These are phyloP conservation scores for Trisateles emortualis DNA, from an alignment of 2,888 invertebrate genomes.

Conservation along the genomic window DNA sequence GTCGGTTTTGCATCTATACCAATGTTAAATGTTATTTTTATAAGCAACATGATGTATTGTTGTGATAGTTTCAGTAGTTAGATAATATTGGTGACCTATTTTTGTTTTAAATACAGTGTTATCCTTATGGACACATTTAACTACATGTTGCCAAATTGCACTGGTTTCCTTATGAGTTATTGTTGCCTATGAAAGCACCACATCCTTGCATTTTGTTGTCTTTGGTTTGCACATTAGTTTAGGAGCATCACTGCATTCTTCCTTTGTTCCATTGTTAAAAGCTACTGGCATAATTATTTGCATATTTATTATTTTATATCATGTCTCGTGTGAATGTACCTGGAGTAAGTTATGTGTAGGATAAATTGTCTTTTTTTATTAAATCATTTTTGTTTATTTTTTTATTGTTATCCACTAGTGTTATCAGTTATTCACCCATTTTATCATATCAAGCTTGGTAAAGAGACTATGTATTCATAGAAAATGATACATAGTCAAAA, in stretches of 20 bases:
- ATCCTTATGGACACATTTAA: conserved; percentile 13
- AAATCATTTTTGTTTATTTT: conserved; percentile 8
- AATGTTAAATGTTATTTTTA: conserved; percentile 52
- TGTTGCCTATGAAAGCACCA: conserved; percentile 74
- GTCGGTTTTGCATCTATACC: conserved; percentile 67
- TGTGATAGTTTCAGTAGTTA: conserved; percentile 11
- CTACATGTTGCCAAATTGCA: conserved; percentile 15
- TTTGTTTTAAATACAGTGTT: conserved; percentile 16
- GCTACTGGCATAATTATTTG: conserved; percentile 49
- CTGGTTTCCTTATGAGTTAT: conserved; percentile 43
- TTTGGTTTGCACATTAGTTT: conserved; percentile 65
- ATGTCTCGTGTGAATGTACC: background rate
- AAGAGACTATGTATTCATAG: too few relatives aligned
- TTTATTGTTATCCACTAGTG: background rate
- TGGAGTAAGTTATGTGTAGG: background rate
- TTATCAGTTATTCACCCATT: conserved; percentile 3
- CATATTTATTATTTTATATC: conserved; percentile 37
- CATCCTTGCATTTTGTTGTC: conserved; percentile 58
- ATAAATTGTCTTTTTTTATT: background rate
- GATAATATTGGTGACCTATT: conserved; percentile 26
- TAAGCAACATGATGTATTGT: conserved; percentile 62
- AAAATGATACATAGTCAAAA: background rate
- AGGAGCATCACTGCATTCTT: conserved; percentile 58
- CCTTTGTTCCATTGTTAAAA: conserved; percentile 74
- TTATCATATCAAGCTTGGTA: background rate